These are phyloP conservation scores for Cylloceria caligata DNA, from an alignment of 2,888 invertebrate genomes.

Conservation along the genomic window DNA sequence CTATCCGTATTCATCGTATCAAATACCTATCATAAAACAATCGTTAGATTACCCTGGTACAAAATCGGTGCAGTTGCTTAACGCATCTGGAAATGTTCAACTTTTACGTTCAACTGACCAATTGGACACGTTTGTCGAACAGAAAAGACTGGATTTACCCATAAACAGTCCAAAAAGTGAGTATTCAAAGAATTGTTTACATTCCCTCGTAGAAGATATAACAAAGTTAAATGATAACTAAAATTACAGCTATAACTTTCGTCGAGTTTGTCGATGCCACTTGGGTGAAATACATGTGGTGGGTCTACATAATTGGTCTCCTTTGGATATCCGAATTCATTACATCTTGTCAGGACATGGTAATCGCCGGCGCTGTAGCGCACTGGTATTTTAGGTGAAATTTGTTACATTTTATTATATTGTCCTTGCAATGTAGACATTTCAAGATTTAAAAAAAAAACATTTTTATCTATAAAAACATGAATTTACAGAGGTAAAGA, in stretches of 20 bases:
- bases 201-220: constrained; percentile 13
- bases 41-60: constrained; percentile 83
- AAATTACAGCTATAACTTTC: constrained; percentile 86
- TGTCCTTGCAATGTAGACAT: constrained; percentile 3
- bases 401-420: constrained; percentile 40
- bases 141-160: constrained; percentile 74
- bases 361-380: constrained; percentile 96
- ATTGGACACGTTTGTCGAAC: constrained; percentile 70
- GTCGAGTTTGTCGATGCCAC: constrained; percentile 91
- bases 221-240: constrained; percentile 26
- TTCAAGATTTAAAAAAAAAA: neutral
- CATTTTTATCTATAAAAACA: no score
- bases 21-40: neutral
- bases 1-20: neutral
- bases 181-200: constrained; percentile 24
- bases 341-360: constrained; percentile 97
- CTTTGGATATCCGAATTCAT: constrained; percentile 98
- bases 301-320: constrained; percentile 92
- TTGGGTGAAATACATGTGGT: constrained; percentile 97
- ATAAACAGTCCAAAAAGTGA: constrained; percentile 80
- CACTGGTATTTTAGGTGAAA: constrained; percentile 96
- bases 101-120: constrained; percentile 73
- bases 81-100: constrained; percentile 67
- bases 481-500: constrained; percentile 88
- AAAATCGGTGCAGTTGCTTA: constrained; percentile 75